A percentile compares a stretch with the other conserved stretches of the same genome.
Conservation (phyloP, 2,113 vertebrate genomes). For the Puntigrus tetrazona region DNA sequence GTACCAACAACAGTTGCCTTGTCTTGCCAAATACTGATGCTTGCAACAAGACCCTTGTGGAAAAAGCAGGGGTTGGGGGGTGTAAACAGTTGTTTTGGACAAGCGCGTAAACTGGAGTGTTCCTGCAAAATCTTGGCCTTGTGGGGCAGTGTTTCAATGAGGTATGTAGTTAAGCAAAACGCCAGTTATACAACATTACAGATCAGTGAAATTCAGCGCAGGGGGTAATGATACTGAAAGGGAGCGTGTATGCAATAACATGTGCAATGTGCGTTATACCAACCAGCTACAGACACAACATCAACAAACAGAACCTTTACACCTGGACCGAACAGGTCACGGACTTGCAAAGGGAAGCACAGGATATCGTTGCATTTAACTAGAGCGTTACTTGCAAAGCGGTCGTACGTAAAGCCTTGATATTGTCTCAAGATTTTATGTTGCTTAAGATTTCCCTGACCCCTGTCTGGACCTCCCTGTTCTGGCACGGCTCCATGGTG, state of each 20-base stretch:
- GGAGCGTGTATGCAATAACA: background rate
- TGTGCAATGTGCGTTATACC: background rate
- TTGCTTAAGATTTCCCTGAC: constrained; percentile 57
- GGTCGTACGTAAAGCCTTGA: constrained; percentile 15
- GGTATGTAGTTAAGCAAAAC: background rate
- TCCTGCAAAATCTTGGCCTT: constrained; percentile 3
- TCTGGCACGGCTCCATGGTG: constrained; percentile 72
- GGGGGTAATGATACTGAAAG: background rate
- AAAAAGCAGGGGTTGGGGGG: background rate
- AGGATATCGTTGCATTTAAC: background rate
- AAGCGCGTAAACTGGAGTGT: background rate
- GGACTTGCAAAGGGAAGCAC: constrained; percentile 11
- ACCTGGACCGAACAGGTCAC: background rate
- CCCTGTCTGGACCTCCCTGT: constrained; percentile 71
- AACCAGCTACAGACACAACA: background rate
- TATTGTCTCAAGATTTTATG: constrained; percentile 48
- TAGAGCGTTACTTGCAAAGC: constrained; percentile 26
- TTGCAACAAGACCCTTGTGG: constrained; percentile 38
- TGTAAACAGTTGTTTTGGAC: constrained; percentile 25
- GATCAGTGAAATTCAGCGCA: background rate
- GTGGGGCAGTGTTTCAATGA: background rate
- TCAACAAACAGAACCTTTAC: constrained; percentile 32
- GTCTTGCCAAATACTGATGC: constrained; percentile 45
- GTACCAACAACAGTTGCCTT: constrained; percentile 48
- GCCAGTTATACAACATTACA: background rate